Evolutionary conservation across 2,113 vertebrate species (phyloP), one percentile per base, ranked within the genome.

Genomic region (Laterallus jamaicensis): DNA sequence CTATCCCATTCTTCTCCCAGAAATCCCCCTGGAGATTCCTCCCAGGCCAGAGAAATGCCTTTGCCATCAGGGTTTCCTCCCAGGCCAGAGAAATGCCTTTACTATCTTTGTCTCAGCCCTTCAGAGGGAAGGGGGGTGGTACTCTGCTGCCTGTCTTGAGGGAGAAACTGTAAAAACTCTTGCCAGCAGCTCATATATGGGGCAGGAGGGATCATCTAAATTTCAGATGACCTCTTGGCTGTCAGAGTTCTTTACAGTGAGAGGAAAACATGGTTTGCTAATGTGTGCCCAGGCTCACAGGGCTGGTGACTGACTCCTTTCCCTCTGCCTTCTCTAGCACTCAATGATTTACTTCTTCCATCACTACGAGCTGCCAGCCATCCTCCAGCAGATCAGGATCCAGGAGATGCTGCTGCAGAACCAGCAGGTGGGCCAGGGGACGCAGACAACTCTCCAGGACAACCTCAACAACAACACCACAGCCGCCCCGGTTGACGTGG

Each of bases 311-410:
- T 83, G 32, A 92, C 37, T 5, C 24, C 55, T 89, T 54, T 32
- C 52, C 76, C 20, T 31, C 78, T 74, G 11, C 35, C 55, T 80
- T 55, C 90, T 5, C 1, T 86, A 99, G 99, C 99, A 99, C 86
- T 99, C 99, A 3, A 99, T 99, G 99, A 99, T 99, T 96, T 99
- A 99, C 95, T 99, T 99, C 92, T 99, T 99, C 98, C 99, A 99
- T 82, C 99, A 99, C 97, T 99, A 99, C 0, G 99, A 99, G 98
- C 98, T 99, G 76, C 99, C 99, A 0, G 99, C 99, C 92, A 99
- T 99, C 85, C 98, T 99, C 83, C 99, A 99, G 97, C 99, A 99
- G 98, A 98, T 99, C 96, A 95, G 99, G 37, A 99, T 99, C 96
- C 99, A 99, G 97, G 99, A 99, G 98, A 98, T 99, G 99, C 96